Evolutionary conservation across 2,888 invertebrate species (phyloP), one percentile per base, ranked within the genome.

Genomic region (Pseudococcus longispinus): DNA sequence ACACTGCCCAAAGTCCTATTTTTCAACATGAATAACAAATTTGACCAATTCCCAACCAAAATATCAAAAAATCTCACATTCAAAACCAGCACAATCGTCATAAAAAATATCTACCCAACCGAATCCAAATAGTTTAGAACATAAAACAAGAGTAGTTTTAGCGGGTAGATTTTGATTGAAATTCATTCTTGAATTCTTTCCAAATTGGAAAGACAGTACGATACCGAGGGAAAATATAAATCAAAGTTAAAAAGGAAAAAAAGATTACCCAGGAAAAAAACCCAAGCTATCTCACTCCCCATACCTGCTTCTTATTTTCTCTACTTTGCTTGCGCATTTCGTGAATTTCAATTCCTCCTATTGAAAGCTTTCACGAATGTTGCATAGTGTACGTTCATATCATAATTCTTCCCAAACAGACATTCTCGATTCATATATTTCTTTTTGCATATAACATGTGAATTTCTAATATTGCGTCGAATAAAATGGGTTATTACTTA

Each of bases 191-290:
- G 86, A 86, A 86, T 86, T 86, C 86, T 32, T 86, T 86, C 77
- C 77, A 86, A 86, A 86, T 86, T 80, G 86, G 86, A 86, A 85
- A 86, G 80, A 74, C 77, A 86, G 80, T 80, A 44, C 86, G 86
- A 86, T 86, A 44, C 86, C 77, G 51, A 86, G 86, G 86, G 86
- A 86, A 86, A 86, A 86, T 86, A 86, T 86, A 86, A 86, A 86
- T 86, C 86, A 86, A 86, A 86, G 86, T 86, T 86, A 86, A 86
- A 80, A 77, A 86, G 86, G 86, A 46, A 86, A 84, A 83, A 85
- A 86, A 80, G 80, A 80, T 86, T 80, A 80, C 86, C 46, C n/a
- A 23, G 77, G 15, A 32, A 86, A 51, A 85, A 85, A 55, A 11
- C 15, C 23, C 46, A 46, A 80, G 86, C 86, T 86, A 86, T 86